Evolutionary conservation across 2,797 vertebrate species (phyloP).

Genomic region (Manis crassicaudata): DNA sequence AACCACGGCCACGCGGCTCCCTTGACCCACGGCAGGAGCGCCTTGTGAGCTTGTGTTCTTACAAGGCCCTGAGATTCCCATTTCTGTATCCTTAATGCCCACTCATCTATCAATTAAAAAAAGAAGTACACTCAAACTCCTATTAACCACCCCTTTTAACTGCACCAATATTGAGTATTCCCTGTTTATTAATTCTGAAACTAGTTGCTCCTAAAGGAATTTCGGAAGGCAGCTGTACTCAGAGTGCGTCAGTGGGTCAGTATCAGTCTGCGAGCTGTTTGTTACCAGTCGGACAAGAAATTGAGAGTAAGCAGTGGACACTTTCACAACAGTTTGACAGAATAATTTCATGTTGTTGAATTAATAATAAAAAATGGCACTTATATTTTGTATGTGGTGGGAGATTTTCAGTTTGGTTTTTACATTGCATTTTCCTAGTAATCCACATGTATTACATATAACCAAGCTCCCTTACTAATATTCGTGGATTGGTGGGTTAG

Average conservation of each 20-base stretch:
- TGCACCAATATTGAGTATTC: neutral
- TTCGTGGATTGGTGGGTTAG: neutral
- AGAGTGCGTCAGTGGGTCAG: neutral
- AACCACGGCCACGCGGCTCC: too few species aligned
- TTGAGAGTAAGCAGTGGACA: neutral
- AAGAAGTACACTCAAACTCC: neutral
- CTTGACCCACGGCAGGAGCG: neutral
- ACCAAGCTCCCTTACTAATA: neutral
- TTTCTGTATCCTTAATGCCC: neutral
- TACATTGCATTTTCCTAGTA: neutral
- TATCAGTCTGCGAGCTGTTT: neutral
- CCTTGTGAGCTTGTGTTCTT: neutral
- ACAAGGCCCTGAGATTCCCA: neutral
- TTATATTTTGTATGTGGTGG: neutral
- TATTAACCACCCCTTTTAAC: neutral
- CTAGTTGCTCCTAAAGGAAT: neutral
- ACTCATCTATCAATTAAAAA: neutral
- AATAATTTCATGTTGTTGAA: neutral
- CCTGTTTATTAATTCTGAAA: neutral
- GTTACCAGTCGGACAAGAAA: neutral
- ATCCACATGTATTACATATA: neutral
- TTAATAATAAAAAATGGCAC: neutral
- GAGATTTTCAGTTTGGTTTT: neutral
- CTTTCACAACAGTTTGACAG: neutral
- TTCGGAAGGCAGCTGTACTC: neutral